Conservation (phyloP, 2,797 vertebrate species). For the Semotilus atromaculatus region DNA sequence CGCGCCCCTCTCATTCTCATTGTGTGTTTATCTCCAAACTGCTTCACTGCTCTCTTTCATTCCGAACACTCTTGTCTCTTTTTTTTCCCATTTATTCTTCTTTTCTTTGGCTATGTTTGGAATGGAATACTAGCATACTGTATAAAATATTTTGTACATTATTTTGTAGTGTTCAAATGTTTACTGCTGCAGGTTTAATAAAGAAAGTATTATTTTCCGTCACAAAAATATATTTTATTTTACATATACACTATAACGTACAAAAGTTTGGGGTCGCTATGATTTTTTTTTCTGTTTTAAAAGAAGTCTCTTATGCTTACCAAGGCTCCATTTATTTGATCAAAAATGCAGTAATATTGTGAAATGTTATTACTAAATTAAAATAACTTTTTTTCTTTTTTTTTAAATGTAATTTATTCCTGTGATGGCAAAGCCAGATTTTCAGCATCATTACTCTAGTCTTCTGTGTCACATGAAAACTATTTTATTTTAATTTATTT, state of each 20-base stretch:
- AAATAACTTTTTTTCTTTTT: no score
- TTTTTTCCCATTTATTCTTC: constrained; percentile 1
- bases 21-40: constrained; percentile 28
- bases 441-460: neutral
- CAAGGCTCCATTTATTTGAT: neutral
- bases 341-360: no score
- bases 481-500: neutral
- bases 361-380: no score
- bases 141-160: neutral
- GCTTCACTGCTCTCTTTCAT: constrained; percentile 24
- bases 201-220: neutral
- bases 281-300: neutral
- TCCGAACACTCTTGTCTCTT: neutral
- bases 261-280: neutral
- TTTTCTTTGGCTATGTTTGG: neutral
- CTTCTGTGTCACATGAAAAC: neutral
- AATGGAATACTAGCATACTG: neutral
- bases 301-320: neutral
- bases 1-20: constrained; percentile 13
- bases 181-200: neutral
- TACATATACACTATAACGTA: neutral
- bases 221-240: neutral
- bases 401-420: neutral
- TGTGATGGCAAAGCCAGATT: neutral
- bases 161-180: neutral